Evolutionary conservation across 2,888 invertebrate genomes (phyloP).

Genomic region (Napeogenes sylphis): DNA sequence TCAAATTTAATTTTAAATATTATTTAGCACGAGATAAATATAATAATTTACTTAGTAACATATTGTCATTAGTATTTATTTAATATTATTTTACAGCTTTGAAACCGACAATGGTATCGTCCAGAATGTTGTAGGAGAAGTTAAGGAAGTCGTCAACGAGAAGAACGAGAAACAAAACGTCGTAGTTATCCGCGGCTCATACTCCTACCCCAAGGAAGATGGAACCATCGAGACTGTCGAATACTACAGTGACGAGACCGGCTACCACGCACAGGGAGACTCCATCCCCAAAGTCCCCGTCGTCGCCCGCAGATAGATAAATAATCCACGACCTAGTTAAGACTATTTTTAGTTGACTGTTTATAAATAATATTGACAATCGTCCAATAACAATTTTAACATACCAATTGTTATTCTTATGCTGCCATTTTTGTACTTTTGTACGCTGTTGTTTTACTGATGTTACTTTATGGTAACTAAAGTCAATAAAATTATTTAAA

Average conservation of each 20-base stretch:
- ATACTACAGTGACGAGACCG: constrained; percentile 80
- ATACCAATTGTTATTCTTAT: too few relatives aligned
- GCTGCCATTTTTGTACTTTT: constrained; percentile 34
- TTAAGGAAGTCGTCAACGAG: constrained; percentile 63
- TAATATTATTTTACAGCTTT: constrained; percentile 45
- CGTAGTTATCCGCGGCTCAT: constrained; percentile 79
- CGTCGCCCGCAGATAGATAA: not conserved
- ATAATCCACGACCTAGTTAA: not conserved
- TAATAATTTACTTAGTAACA: too few relatives aligned
- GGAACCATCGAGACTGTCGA: constrained; percentile 71
- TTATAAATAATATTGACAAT: not conserved
- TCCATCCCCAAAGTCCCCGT: constrained; percentile 76
- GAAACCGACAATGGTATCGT: constrained; percentile 77
- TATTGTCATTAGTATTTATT: too few relatives aligned
- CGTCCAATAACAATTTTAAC: too few relatives aligned
- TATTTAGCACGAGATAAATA: too few relatives aligned
- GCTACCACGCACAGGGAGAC: constrained; percentile 79
- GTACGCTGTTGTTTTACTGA: too few relatives aligned
- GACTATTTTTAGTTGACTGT: constrained; percentile 1
- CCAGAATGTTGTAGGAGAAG: constrained; percentile 69
- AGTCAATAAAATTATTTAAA: too few relatives aligned
- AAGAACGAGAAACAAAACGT: constrained; percentile 77
- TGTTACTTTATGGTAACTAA: too few relatives aligned
- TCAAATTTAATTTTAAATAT: too few relatives aligned
- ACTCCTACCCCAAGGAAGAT: constrained; percentile 74